Base-by-base conservation (phyloP, 2,888 invertebrate species). In the Drosophila monieri region DNA sequence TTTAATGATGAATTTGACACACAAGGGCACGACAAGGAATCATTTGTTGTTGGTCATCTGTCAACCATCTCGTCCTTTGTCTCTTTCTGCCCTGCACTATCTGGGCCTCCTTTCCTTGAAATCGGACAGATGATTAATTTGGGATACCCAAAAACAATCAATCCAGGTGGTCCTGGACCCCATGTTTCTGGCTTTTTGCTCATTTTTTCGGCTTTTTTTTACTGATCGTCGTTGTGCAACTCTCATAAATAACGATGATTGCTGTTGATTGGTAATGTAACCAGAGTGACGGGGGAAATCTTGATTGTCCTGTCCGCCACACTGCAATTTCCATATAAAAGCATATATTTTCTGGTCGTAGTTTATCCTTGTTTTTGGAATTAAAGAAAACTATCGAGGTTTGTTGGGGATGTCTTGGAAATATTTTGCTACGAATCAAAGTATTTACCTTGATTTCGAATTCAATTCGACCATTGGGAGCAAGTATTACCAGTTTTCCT, bases 1-100 rank as follows among this genome's bases (percentile, higher is more conserved):
- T 90, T 90, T 89, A 89, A 90, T 90, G 89, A 90, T 90, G 87
- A 83, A 90, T 90, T 90, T 90, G 90, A 90, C 90, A 90, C 89
- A 89, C 90, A 90, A 90, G 90, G 89, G 89, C 90, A 88, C 88
- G 88, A 89, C 79, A 87, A 60, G 71, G 54, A 76, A 77, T 80
- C 71, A 54, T 49, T 61, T 61, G 49, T 61, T 65, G 65, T 52
- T 64, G 62, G 66, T 64, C 62, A 64, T 64, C 62, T 65, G 66
- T 64, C 62, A 65, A 21, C 23, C 61, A 25, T 49, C 53, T 49
- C 30, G 15, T 4, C 35, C 35, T 35, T 6, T 2, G n/a, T 35
- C 35, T 25, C 41, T 52, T 43, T 44, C 48, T 55, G 30, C 46
- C 59, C 65, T 59, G 59, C 52, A 46, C 15, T 53, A 53, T 1